These are phyloP conservation scores for Xiphydria camelus DNA, from an alignment of 2,888 invertebrate species.

Conservation along the genomic window DNA sequence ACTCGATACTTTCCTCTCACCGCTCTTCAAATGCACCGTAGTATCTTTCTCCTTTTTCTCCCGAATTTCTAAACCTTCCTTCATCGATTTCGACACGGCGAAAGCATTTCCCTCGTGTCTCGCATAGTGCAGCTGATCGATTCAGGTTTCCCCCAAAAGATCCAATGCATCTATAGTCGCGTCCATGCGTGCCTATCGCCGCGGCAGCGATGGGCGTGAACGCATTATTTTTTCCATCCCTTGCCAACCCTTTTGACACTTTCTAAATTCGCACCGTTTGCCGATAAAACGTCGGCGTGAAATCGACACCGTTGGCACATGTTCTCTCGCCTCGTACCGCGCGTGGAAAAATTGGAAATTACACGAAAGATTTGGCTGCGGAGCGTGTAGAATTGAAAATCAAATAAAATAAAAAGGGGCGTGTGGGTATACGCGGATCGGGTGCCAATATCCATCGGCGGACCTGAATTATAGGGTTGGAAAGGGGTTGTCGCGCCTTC, in stretches of 20 bases:
- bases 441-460: slow-evolving; percentile 20
- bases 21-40: no score
- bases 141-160: no score
- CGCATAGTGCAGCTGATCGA: no score
- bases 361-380: slow-evolving; percentile 53
- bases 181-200: no score
- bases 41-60: no score
- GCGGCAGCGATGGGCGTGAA: no score
- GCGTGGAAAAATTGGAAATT: slow-evolving; percentile 49
- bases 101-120: no score
- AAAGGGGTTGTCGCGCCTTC: slow-evolving; percentile 12
- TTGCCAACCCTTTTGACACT: slow-evolving; percentile 36
- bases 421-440: slow-evolving; percentile 20
- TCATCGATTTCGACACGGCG: no score
- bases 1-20: no score
- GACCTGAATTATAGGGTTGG: slow-evolving; percentile 7
- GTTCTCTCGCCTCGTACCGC: slow-evolving; percentile 25
- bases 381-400: slow-evolving; percentile 53
- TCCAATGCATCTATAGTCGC: no score
- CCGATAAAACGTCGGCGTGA: slow-evolving; percentile 42
- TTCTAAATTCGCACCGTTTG: slow-evolving; percentile 33
- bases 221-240: no score
- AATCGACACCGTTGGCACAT: slow-evolving; percentile 44
- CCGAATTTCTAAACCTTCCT: no score
- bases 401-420: slow-evolving; percentile 53